Conservation (phyloP, 2,113 vertebrate species). For the Cryptoleucopteryx plumbea region DNA sequence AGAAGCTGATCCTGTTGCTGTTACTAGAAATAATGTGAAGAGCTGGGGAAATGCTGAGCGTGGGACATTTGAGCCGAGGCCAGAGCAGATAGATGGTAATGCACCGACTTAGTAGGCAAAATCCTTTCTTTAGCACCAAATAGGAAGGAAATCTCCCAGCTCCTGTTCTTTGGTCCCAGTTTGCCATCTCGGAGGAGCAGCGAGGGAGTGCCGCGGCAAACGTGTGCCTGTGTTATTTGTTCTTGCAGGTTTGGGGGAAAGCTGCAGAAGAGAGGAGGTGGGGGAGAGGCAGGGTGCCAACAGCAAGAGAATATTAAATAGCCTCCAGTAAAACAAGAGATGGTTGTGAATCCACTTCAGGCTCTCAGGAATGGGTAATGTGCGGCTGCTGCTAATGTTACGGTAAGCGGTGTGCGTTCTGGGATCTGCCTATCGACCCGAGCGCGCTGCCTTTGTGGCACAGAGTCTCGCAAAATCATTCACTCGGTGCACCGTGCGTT, state of each 20-base stretch:
- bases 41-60: background rate
- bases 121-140: background rate
- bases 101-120: background rate
- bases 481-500: background rate
- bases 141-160: background rate
- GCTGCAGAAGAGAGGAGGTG: background rate
- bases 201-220: accelerated
- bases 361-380: background rate
- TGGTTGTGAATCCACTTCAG: background rate
- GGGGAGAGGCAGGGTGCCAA: background rate
- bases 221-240: accelerated
- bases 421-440: background rate
- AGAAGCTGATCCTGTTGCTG: background rate
- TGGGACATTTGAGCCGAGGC: background rate
- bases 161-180: background rate
- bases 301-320: background rate
- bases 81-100: background rate
- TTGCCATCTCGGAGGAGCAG: accelerated
- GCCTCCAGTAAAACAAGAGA: background rate
- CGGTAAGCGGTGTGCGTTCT: accelerated
- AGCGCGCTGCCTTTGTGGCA: background rate
- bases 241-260: background rate
- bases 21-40: background rate
- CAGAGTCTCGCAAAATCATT: background rate
- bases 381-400: background rate